Base-by-base conservation (phyloP, 2,797 vertebrate species). In the Sciurus carolinensis region DNA sequence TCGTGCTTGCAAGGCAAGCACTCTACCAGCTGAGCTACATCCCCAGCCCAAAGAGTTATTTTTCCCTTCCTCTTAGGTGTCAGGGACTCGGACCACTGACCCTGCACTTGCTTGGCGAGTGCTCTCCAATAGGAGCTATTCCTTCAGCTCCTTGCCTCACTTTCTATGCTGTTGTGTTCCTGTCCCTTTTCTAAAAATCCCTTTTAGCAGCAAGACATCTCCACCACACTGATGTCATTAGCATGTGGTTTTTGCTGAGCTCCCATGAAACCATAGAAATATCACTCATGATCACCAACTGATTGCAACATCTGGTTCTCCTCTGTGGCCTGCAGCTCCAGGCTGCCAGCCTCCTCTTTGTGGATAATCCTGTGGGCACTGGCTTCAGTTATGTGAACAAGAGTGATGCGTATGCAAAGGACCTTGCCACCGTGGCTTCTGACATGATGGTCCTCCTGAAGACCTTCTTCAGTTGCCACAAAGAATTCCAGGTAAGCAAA, bases 351-450 rank as follows among this genome's bases (percentile, higher is more conserved):
- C 76, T 99, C 84, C 97, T 99, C 57, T 99, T 99, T 82, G 99
- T 99, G 57, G 99, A 99, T 97, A 99, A 99, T 98, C 99, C 99
- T 0, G 99, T 99, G 84, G 99, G 99, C 83, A 99, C 99, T 0
- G 99, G 99, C 93, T 99, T 99, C 97, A 99, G 99, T 97, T 99
- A 99, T 33, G 98, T 99, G 1, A 99, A 99, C 15, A 90, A 97
- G 0, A 97, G 98, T 0, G 98, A 98, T 0, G 98, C 98, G 3
- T 99, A 98, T 5, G 99, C 99, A 44, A 99, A 98, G 94, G 95
- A 99, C 17, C 99, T 99, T 30, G 97, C 98, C 22, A 98, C 39
- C 0, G 99, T 99, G 86, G 98, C 99, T 36, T 98, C 99, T 0
- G 99, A 99, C 97, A 99, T 99, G 99, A 97, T 99, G 98, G 98